Evolutionary conservation across 2,888 invertebrate genomes (phyloP), one percentile per base, ranked within the genome.

Genomic region (Rapana venosa): DNA sequence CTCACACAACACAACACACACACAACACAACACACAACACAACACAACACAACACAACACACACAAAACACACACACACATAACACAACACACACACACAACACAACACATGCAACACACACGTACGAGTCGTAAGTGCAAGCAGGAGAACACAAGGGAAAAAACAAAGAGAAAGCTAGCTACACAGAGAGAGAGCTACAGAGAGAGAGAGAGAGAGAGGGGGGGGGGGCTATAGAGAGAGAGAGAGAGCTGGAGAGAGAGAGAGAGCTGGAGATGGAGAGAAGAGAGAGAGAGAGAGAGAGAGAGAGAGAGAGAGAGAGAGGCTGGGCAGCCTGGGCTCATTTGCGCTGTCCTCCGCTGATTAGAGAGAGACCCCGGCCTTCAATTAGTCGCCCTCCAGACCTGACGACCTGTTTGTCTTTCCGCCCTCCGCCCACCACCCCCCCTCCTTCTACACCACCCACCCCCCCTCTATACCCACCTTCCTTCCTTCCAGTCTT

Each of bases 31-130:
- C 79, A 30, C n/a, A 30, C 79, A 47, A 47, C 47, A 47, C 47
- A 47, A 47, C 47, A 47, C 47, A n/a, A 47, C 47, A 47, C 2
- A 47, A 47, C 47, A 47, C 47, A 47, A 79, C 79, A 79, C 79
- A 79, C 79, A 79, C 79, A 79, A n/a, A n/a, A 79, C 32, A 79
- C 79, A 79, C 79, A 79, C 79, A 79, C 79, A 79, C 79, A 79
- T n/a, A n/a, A n/a, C 79, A n/a, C n/a, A 22, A 30, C 79, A 30
- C n/a, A 30, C 79, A 47, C 47, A 47, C 47, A 47, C 47, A 47
- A 47, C 47, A 47, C 47, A n/a, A 47, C 47, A 47, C 47, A 47
- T 8, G 8, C 2, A 47, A 47, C 47, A 47, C 47, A 47, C 47
- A 47, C 47, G 2, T 8, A 8, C 47, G 47, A 5, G 47, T n/a